Evolutionary conservation across 2,797 vertebrate genomes (phyloP).

Genomic region (Tragopan temminckii): DNA sequence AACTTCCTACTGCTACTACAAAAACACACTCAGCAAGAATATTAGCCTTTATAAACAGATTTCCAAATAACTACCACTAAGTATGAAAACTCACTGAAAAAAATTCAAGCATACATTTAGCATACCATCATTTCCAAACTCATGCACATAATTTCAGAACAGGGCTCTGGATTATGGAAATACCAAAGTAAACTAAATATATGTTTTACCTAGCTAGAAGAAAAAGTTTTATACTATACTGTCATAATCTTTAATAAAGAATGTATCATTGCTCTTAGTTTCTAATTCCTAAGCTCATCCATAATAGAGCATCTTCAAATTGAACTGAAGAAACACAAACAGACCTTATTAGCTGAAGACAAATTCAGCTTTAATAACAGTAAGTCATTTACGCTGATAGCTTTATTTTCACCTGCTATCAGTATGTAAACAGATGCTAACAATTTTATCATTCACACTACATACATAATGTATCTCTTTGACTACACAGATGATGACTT

Average conservation of each 20-base stretch:
- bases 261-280: background rate
- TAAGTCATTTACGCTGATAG: conserved; percentile 28
- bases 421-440: conserved; percentile 60
- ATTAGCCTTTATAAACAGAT: background rate
- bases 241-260: background rate
- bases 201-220: background rate
- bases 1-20: background rate
- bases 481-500: conserved; percentile 11
- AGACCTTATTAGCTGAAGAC: conserved; percentile 18
- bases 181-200: background rate
- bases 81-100: background rate
- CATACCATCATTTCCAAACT: background rate
- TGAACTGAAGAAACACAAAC: conserved; percentile 27
- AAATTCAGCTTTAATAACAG: conserved; percentile 43
- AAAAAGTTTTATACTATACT: background rate
- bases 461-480: conserved; percentile 40
- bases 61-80: background rate
- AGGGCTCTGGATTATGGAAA: background rate
- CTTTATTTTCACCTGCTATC: conserved; percentile 61
- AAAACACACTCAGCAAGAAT: background rate
- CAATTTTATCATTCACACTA: conserved; percentile 26
- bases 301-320: conserved; percentile 7
- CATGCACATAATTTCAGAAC: background rate
- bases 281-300: conserved; percentile 44
- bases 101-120: background rate